A percentile compares a stretch with the other conserved stretches of the same genome.
Conservation (phyloP, 2,888 invertebrate genomes). For the Drosophila greeni region DNA sequence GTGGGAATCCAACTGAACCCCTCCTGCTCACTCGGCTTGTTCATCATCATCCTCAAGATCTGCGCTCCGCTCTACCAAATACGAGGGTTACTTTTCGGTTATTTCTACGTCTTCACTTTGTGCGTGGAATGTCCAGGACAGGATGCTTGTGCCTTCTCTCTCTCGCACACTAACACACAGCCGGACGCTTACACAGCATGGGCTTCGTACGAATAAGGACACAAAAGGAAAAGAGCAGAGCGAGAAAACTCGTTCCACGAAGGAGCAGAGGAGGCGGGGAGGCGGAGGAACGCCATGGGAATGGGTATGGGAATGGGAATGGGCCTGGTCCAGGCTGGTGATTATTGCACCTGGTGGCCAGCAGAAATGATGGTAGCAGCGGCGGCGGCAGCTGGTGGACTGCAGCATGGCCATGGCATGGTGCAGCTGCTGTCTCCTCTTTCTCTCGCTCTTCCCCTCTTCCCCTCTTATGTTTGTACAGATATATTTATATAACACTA, state of each 20-base stretch:
- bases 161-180: constrained; percentile 15
- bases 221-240: constrained; percentile 55
- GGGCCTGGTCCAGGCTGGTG: constrained; percentile 38
- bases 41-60: constrained; percentile 44
- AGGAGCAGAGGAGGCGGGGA: constrained; percentile 19
- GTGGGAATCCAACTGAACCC: constrained; percentile 4
- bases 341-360: constrained; percentile 68
- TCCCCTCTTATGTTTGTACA: neutral
- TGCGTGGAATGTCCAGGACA: constrained; percentile 36
- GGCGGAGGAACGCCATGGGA: constrained; percentile 7
- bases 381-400: constrained; percentile 33
- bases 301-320: constrained; percentile 20
- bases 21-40: constrained; percentile 8
- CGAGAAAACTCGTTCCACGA: constrained; percentile 58
- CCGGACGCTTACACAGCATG: constrained; percentile 21
- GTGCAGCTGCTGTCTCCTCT: constrained; percentile 34
- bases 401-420: constrained; percentile 29
- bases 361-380: constrained; percentile 27
- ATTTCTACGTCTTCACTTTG: constrained; percentile 40
- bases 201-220: constrained; percentile 62
- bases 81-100: constrained; percentile 50
- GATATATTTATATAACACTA: neutral
- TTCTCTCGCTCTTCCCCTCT: constrained; percentile 17
- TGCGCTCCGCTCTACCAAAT: constrained; percentile 35
- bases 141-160: constrained; percentile 21